A percentile compares a stretch with the other conserved stretches of the same genome.
phyloP scores from a whole-genome alignment of 2,113 vertebrate species.

The Rynchops niger region DNA sequence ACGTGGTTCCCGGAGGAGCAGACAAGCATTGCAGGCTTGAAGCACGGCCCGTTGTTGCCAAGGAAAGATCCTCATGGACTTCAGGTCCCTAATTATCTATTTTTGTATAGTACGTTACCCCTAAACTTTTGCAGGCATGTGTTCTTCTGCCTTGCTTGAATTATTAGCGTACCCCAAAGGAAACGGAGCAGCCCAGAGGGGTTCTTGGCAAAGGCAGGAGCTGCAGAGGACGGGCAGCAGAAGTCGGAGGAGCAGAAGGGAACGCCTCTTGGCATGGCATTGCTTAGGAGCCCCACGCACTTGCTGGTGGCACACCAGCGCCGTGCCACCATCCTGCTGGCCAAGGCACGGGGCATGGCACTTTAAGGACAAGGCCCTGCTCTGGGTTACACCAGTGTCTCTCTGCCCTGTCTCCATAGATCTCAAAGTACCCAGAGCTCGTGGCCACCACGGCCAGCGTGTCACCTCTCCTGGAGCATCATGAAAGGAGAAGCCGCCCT shows the following conservation, averaged over 20 bases:
- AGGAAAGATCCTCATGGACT: neutral
- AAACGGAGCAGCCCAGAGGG: neutral
- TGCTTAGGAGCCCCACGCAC: neutral
- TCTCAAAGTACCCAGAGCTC: neutral
- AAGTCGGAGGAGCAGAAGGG: neutral
- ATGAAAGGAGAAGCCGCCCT: rapidly evolving
- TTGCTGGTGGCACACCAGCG: neutral
- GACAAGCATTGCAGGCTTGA: neutral
- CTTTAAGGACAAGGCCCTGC: neutral
- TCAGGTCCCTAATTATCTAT: neutral
- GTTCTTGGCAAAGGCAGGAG: neutral
- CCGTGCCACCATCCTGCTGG: neutral
- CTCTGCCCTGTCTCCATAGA: neutral
- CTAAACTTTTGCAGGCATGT: neutral
- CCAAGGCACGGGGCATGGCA: neutral
- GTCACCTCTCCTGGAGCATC: neutral
- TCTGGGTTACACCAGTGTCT: neutral
- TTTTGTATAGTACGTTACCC: rapidly evolving
- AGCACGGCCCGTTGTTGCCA: rapidly evolving
- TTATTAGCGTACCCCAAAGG: neutral
- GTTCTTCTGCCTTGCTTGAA: neutral
- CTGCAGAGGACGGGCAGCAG: neutral
- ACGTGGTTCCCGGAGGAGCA: neutral
- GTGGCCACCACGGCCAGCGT: rapidly evolving
- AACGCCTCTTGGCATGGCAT: rapidly evolving